Evolutionary conservation across 2,888 invertebrate genomes (phyloP), one percentile per base, ranked within the genome.

Genomic region (Acanthococcus lagerstroemiae): DNA sequence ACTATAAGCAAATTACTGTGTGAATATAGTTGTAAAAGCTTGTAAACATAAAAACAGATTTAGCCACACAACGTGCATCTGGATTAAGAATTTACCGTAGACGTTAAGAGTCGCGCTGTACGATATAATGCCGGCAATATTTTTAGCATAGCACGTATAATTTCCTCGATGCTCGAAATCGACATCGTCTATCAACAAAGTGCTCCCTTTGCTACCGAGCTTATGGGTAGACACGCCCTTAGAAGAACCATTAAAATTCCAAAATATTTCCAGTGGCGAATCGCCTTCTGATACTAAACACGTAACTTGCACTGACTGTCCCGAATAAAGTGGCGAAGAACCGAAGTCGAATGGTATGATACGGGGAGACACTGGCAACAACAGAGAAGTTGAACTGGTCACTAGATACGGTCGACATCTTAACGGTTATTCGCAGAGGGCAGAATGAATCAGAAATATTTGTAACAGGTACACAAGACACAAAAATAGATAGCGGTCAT

Each of bases 281-380:
- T 90, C 89, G 69, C 89, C 87, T 75, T 84, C 83, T 65, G 82
- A 82, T 55, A 84, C 82, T 69, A 84, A 82, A 75, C 87, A 87
- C 61, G 81, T 82, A 73, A 83, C 80, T 74, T 84, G 84, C 55
- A 84, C 82, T 50, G 82, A 81, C 75, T 86, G 85, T 58, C 85
- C 86, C 69, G 83, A 83, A 75, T 83, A 84, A 46, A 84, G 80
- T 22, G 84, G 80, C 73, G 84, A 65, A 25, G 69, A 68, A 7
- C 69, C 70, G 54, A 70, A 71, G n/a, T 67, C 58, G 58, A 71
- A 71, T 4, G 70, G 71, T 19, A 70, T 67, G 4, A 71, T 70
- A 50, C 70, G 67, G 25, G 71, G 71, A 21, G 68, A 66, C 66
- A 71, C 70, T 71, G n/a, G n/a, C 25, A 44, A 56, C 9, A 7